Base-by-base conservation (phyloP, 2,797 vertebrate genomes). In the Lophius americanus region DNA sequence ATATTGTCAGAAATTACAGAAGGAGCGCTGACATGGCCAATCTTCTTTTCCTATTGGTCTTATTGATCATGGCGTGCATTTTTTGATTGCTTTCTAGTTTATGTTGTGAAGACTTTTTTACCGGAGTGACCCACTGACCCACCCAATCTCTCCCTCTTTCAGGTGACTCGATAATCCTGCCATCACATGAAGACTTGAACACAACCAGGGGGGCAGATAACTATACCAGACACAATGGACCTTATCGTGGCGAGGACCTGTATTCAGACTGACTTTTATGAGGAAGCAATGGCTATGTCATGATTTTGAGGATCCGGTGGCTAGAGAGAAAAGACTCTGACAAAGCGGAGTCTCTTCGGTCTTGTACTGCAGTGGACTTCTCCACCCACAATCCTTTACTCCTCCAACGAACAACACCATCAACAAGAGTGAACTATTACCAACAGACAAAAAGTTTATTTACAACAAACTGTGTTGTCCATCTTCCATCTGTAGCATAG, bases 81-180 rank as follows among this genome's bases (percentile, higher is more conserved):
- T 9, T 2, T 7, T 7, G 41, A 9, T 6, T 6, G 41, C 9
- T 42, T 9, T 44, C 9, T 44, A 4, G 43, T 44, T 44, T 44
- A 10, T 42, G 11, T 11, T 12, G 43, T 12, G 43, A 3, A 11
- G 43, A 44, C 10, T 12, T 42, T 42, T 42, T 5, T 42, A 3
- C 42, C 43, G 12, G 43, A 44, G 10, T 44, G 43, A 12, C 43
- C 10, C 10, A 48, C n/a, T 88, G 60, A 85, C 68, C 53, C 47
- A 51, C 41, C 52, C 68, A 50, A 82, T 50, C 41, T 23, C 73
- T 65, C 13, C 48, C 43, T 70, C n/a, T 88, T 88, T 12, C 78
- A 94, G 94, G 94, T 94, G 73, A 94, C 94, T 64, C 94, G 94
- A 92, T 94, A 94, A 91, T 94, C 79, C 65, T 13, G 52, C 44